These are phyloP conservation scores for Cynopterus sphinx DNA, from an alignment of 2,797 vertebrate species.

Conservation along the genomic window DNA sequence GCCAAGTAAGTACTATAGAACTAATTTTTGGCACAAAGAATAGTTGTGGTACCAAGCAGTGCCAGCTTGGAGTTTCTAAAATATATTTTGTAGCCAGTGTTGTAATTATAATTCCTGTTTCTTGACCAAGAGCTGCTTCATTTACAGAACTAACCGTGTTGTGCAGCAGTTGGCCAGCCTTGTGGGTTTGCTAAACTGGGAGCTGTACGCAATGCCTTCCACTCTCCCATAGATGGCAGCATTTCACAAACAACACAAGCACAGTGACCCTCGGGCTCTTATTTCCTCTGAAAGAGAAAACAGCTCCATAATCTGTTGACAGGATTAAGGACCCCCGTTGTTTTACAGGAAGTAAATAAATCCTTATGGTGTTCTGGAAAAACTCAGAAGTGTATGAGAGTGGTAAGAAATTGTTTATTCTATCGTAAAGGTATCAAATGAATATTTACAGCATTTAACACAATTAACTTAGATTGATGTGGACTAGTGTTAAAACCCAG, in stretches of 20 bases:
- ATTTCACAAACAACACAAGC: constrained; percentile 91
- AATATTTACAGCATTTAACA: constrained; percentile 79
- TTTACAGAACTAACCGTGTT: not conserved
- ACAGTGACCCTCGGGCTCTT: accelerated
- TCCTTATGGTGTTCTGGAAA: constrained; percentile 76
- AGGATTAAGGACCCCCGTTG: constrained; percentile 79
- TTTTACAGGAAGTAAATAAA: constrained; percentile 81
- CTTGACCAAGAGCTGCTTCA: constrained; percentile 53
- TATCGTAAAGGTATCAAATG: constrained; percentile 72
- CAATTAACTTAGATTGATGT: constrained; percentile 59
- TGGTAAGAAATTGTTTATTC: constrained; percentile 75
- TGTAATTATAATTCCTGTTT: constrained; percentile 70
- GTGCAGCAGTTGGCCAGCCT: not conserved
- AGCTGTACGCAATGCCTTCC: not conserved
- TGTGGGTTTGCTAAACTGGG: not conserved
- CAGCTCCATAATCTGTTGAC: constrained; percentile 64
- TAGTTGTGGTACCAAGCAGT: not conserved
- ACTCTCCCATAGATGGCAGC: constrained; percentile 95
- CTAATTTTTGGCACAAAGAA: constrained; percentile 14
- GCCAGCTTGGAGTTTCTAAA: not conserved
- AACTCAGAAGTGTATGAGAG: constrained; percentile 72
- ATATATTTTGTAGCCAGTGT: constrained; percentile 25
- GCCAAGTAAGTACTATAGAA: not conserved
- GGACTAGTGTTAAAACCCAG: constrained; percentile 55
- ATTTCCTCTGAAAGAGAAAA: not conserved